Evolutionary conservation across 2,797 vertebrate genomes (phyloP).

Genomic region (Phataginus tetradactyla): DNA sequence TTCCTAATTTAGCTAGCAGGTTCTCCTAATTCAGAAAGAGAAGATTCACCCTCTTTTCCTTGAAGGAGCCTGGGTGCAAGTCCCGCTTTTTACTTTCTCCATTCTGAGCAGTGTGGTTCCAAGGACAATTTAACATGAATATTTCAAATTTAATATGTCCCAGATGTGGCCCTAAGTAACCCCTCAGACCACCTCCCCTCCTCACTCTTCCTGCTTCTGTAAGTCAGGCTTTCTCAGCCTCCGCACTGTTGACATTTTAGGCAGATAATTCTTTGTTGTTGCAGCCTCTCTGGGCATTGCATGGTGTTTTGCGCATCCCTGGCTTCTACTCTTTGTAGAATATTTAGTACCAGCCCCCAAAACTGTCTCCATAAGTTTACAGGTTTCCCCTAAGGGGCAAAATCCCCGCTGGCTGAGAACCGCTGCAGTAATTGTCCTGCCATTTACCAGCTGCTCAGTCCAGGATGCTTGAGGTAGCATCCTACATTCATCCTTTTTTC

Average conservation of each 20-base stretch:
- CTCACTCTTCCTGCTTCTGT: neutral
- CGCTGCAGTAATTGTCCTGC: neutral
- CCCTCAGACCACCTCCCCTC: neutral
- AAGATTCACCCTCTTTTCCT: neutral
- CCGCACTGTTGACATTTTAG: neutral
- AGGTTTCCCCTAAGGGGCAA: neutral
- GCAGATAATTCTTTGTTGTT: neutral
- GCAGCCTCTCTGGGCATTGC: neutral
- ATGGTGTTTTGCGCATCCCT: neutral
- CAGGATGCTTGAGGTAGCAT: neutral
- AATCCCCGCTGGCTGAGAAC: neutral
- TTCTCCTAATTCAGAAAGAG: neutral
- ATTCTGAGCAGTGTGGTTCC: constrained; percentile 36
- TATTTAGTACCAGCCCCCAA: neutral
- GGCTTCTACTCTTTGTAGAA: neutral
- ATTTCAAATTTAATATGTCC: constrained; percentile 40
- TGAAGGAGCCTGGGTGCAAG: neutral
- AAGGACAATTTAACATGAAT: constrained; percentile 53
- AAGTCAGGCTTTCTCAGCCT: neutral
- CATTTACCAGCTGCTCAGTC: neutral
- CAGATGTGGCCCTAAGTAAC: constrained; percentile 35
- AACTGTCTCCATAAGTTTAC: neutral
- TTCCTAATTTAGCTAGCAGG: neutral
- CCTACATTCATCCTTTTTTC: neutral
- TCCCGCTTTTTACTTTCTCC: neutral